Evolutionary conservation across 2,797 vertebrate genomes (phyloP).

Genomic region (Rousettus madagascariensis): DNA sequence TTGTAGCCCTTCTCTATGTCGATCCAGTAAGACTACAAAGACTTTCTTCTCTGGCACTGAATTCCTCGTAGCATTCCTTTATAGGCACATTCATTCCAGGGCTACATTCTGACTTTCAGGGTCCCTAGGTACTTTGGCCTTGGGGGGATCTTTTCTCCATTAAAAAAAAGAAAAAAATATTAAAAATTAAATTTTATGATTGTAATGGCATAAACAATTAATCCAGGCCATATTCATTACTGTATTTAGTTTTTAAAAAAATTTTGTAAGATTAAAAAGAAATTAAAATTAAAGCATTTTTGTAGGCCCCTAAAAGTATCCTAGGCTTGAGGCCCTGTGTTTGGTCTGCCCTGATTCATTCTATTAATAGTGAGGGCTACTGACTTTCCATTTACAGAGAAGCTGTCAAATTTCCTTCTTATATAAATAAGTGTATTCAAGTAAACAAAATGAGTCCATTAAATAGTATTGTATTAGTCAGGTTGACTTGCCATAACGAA

Average conservation of each 20-base stretch:
- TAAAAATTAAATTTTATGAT: not conserved
- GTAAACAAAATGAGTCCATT: not conserved
- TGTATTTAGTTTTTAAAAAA: not conserved
- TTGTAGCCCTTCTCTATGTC: constrained; percentile 79
- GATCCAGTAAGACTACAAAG: constrained; percentile 66
- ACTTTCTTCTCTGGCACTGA: constrained; percentile 56
- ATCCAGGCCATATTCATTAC: not conserved
- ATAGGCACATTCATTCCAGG: not conserved
- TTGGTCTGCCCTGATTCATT: not conserved
- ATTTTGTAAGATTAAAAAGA: constrained; percentile 8
- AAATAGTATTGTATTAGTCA: not conserved
- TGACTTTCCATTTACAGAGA: constrained; percentile 4
- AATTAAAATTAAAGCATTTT: not conserved
- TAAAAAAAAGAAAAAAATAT: not conserved
- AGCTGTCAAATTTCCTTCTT: not conserved
- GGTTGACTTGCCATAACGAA: not conserved
- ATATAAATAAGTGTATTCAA: not conserved
- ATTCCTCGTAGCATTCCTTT: not conserved
- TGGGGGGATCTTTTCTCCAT: not conserved
- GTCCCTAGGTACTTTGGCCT: not conserved
- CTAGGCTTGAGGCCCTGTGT: not conserved
- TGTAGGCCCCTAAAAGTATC: not conserved
- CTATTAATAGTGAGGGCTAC: not conserved
- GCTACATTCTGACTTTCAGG: not conserved
- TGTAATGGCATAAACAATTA: not conserved